Conservation (phyloP, 92 coral and sea anemone species). For the Montipora capitata region DNA sequence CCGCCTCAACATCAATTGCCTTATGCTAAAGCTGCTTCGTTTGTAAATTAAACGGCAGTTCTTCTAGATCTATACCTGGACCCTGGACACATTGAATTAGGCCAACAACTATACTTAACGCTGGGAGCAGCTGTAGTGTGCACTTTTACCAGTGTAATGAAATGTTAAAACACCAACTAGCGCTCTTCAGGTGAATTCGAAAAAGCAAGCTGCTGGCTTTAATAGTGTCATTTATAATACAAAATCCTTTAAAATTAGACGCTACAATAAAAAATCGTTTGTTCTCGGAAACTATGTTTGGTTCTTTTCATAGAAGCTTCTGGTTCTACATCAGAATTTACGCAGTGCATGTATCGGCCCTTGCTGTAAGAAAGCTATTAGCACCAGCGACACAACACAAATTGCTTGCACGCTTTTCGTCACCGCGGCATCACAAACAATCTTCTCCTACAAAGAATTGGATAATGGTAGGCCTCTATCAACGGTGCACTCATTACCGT, state of each 20-base stretch:
- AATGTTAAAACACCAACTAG: too few species aligned
- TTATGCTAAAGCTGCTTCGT: too few species aligned
- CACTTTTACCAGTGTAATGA: too few species aligned
- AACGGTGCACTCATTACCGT: constrained; percentile 20
- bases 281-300: neutral
- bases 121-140: too few species aligned
- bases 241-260: neutral
- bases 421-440: constrained; percentile 24
- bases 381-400: constrained; percentile 7
- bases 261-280: neutral
- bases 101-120: too few species aligned
- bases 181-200: neutral
- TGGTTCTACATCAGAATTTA: neutral
- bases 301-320: neutral
- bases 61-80: too few species aligned
- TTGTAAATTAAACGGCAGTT: too few species aligned
- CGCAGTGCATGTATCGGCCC: too few species aligned
- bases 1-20: too few species aligned
- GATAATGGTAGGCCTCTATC: constrained; percentile 46
- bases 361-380: constrained; percentile 32
- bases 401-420: constrained; percentile 22
- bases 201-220: neutral
- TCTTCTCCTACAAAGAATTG: neutral
- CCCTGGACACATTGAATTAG: too few species aligned
- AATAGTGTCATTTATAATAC: neutral